These are phyloP conservation scores for Drosophila niveifrons DNA, from an alignment of 2,888 invertebrate genomes.

Conservation along the genomic window DNA sequence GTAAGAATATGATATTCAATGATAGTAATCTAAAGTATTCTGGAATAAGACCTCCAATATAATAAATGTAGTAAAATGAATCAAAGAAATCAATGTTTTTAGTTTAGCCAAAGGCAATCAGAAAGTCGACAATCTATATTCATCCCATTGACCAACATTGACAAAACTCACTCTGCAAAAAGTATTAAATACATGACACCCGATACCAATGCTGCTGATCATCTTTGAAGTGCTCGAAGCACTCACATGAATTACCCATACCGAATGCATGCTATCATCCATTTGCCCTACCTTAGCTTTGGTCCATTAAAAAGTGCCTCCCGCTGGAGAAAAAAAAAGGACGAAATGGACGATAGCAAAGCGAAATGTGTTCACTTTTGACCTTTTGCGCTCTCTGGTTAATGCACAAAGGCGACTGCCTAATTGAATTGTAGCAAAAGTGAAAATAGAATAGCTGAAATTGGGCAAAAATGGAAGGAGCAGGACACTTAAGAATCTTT, in stretches of 20 bases:
- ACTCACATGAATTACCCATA: slow-evolving; percentile 1
- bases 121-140: neutral
- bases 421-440: slow-evolving; percentile 74
- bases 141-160: neutral
- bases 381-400: slow-evolving; percentile 44
- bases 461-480: slow-evolving; percentile 34
- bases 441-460: slow-evolving; percentile 34
- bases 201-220: neutral
- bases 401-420: slow-evolving; percentile 48
- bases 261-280: slow-evolving; percentile 9
- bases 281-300: slow-evolving; percentile 1
- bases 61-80: too few relatives aligned
- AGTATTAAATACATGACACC: neutral
- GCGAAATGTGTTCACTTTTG: slow-evolving; percentile 45
- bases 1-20: too few relatives aligned
- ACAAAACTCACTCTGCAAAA: neutral
- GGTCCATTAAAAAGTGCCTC: slow-evolving; percentile 32
- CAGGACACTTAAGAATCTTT: slow-evolving; percentile 53
- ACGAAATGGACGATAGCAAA: slow-evolving; percentile 11
- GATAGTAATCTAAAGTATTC: too few relatives aligned
- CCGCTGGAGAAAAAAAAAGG: neutral
- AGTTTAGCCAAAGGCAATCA: neutral
- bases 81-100: too few relatives aligned
- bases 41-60: too few relatives aligned
- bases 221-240: slow-evolving; percentile 24